Base-by-base conservation (phyloP, 2,888 invertebrate genomes). In the Coronaproctus castanopsis region DNA sequence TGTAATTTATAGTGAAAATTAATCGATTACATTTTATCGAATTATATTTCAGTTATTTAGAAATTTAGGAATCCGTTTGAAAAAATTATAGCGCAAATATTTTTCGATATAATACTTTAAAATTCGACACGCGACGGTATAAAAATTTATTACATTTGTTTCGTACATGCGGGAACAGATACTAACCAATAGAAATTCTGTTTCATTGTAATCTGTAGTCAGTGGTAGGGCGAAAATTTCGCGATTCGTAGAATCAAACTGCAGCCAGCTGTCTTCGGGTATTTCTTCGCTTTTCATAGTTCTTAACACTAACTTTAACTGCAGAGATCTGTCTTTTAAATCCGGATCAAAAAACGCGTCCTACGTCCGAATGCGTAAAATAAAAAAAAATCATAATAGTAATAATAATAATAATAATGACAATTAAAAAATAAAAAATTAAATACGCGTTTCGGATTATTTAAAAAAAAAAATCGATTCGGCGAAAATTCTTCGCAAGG, bases 341-440 rank as follows among this genome's bases (percentile, higher is more conserved):
- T 91, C 88, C 0, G 83, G 82, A 74, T 92, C 92, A 71, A 82
- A 88, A 77, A 92, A 93, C 1, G 89, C 86, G 69, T 92, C 88
- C 79, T 85, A n/a, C n/a, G n/a, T n/a, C n/a, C n/a, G n/a, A n/a
- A n/a, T n/a, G 69, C 20, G 72, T 71, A 59, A 14, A 54, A 57
- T 49, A 51, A 24, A 24, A 21, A 20, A 14, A 24, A 22, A 24
- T 10, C 3, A 53, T 52, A 52, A 10, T 18, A 52, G 52, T 2
- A 23, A 14, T 18, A 3, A 59, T 14, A 49, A 53, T 21, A 56
- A 48, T 20, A 49, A 23, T 24, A 5, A 24, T 14, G 18, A 21
- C 21, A n/a, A 52, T 3, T 52, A 24, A 24, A 1, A 21, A 57
- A 21, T 51, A 21, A 14, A 22, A 49, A 19, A 24, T 22, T 24